These are phyloP conservation scores for Microplitis demolitor DNA, from an alignment of 1,140 invertebrate species.

Conservation along the genomic window DNA sequence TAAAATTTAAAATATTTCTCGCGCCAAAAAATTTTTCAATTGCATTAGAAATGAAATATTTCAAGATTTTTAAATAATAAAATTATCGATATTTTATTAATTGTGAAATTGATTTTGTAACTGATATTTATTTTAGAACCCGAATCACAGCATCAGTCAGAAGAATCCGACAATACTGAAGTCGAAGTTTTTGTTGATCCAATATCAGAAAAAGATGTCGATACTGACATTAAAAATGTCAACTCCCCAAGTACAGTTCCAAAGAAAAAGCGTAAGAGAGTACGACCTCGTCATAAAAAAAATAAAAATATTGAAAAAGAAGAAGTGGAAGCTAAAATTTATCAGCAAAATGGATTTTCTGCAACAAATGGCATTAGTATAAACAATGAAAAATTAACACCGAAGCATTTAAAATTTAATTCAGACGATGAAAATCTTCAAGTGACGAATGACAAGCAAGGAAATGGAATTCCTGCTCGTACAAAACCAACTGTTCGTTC, in stretches of 20 bases:
- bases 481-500: conserved; percentile 7
- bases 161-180: conserved; percentile 15
- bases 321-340: conserved; percentile 28
- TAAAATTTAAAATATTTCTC: too few relatives aligned
- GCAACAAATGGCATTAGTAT: not conserved
- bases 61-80: too few relatives aligned
- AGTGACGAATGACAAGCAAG: not conserved
- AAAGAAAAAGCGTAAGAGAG: conserved; percentile 35
- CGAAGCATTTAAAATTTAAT: conserved; percentile 16
- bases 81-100: too few relatives aligned
- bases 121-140: not conserved
- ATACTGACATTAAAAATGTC: conserved; percentile 13
- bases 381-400: not conserved
- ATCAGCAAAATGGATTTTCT: conserved; percentile 43
- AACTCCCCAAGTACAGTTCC: not conserved
- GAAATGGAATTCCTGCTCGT: not conserved
- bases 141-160: conserved; percentile 25
- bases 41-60: too few relatives aligned
- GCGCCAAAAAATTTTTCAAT: too few relatives aligned
- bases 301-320: conserved; percentile 18
- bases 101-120: too few relatives aligned
- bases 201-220: conserved; percentile 10
- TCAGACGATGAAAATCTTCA: not conserved
- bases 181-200: not conserved
- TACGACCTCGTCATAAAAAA: conserved; percentile 29